These are phyloP conservation scores for Eulemur rufifrons DNA, from an alignment of 2,113 vertebrate genomes.

Conservation along the genomic window DNA sequence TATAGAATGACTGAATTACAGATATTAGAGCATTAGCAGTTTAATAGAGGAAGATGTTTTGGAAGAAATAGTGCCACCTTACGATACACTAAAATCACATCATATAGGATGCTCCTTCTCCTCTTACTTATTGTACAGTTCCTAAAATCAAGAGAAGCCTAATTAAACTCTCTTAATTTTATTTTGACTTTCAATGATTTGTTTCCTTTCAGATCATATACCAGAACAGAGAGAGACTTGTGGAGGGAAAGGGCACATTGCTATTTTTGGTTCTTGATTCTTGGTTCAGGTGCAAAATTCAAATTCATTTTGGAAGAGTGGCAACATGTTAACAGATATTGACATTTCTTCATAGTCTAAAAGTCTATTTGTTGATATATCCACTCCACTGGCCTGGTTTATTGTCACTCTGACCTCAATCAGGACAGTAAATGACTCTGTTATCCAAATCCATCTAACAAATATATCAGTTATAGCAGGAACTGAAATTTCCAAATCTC, in stretches of 20 bases:
- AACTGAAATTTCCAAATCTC: slow-evolving; percentile 29
- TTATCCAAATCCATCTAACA: slow-evolving; percentile 20
- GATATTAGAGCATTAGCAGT: neutral
- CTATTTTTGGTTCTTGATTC: neutral
- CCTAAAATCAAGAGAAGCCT: neutral
- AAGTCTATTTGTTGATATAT: slow-evolving; percentile 4
- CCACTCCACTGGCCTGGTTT: neutral
- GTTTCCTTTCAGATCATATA: slow-evolving; percentile 42
- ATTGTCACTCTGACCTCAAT: neutral
- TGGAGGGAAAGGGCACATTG: neutral
- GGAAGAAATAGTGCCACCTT: neutral
- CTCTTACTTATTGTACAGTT: neutral
- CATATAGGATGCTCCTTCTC: neutral
- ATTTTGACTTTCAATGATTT: slow-evolving; percentile 28
- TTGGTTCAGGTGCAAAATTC: slow-evolving; percentile 9
- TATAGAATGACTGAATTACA: neutral
- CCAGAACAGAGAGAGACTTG: neutral
- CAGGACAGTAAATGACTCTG: neutral
- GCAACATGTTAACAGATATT: slow-evolving; percentile 26
- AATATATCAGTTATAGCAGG: slow-evolving; percentile 14
- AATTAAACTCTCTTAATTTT: slow-evolving; percentile 14
- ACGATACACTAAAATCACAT: neutral
- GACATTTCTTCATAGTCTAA: neutral
- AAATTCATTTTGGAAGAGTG: slow-evolving; percentile 47
- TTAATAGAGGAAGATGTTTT: neutral